A percentile compares a stretch with the other conserved stretches of the same genome.
Evolutionary conservation across 2,888 invertebrate genomes (phyloP).

Genomic region (Tipula helvola): DNA sequence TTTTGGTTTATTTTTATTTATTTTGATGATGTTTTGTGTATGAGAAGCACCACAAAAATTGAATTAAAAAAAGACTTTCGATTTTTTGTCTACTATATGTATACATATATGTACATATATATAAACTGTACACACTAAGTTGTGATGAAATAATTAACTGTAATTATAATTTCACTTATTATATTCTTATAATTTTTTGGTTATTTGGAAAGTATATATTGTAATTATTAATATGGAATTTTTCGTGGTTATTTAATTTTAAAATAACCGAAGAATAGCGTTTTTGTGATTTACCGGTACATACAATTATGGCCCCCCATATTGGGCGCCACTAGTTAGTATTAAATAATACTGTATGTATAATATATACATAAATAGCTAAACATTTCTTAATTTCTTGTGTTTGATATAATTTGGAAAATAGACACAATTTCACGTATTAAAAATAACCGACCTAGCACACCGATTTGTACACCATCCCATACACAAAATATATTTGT

Average conservation of each 20-base stretch:
- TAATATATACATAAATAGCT: neutral
- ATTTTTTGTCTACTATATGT: neutral
- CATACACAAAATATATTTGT: neutral
- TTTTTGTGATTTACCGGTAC: neutral
- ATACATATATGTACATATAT: neutral
- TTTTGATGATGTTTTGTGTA: neutral
- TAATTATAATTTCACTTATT: constrained; percentile 4
- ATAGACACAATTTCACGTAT: neutral
- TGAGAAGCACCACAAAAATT: neutral
- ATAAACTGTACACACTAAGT: neutral
- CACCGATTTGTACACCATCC: neutral
- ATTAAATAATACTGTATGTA: neutral
- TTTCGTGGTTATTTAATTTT: neutral
- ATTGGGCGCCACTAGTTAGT: neutral
- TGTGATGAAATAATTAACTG: neutral
- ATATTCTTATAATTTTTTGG: neutral
- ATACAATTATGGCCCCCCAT: neutral
- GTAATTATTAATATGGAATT: neutral
- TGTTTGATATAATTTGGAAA: neutral
- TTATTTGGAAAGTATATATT: neutral
- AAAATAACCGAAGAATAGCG: neutral
- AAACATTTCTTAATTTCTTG: neutral
- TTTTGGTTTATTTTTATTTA: neutral
- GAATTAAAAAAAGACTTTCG: neutral
- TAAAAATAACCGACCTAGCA: neutral